Evolutionary conservation across 2,113 vertebrate species (phyloP).

Genomic region (Nansenia antarctica): DNA sequence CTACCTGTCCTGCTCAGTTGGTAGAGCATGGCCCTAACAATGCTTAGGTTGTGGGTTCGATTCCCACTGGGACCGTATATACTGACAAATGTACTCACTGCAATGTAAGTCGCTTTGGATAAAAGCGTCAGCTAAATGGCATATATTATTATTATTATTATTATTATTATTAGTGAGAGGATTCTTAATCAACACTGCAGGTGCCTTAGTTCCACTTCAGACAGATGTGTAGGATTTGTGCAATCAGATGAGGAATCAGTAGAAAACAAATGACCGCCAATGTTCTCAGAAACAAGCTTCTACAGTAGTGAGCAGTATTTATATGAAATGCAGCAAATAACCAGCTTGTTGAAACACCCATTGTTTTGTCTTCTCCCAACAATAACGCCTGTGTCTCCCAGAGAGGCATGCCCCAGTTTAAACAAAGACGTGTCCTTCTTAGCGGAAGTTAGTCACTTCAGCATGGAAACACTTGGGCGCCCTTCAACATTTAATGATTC

Average conservation of each 20-base stretch:
- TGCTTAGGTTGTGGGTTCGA: too few species aligned
- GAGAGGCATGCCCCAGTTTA: conserved; percentile 60
- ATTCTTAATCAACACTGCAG: background rate
- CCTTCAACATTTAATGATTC: conserved; percentile 67
- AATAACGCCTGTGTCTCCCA: conserved; percentile 45
- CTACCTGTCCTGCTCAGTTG: too few species aligned
- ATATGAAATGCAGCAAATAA: conserved; percentile 52
- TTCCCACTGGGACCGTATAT: too few species aligned
- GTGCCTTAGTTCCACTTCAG: background rate
- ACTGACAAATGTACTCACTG: too few species aligned
- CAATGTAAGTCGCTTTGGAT: too few species aligned
- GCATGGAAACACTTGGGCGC: conserved; percentile 67
- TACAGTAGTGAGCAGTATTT: conserved; percentile 44
- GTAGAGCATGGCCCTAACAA: too few species aligned
- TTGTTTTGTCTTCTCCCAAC: conserved; percentile 34
- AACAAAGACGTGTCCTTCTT: conserved; percentile 61
- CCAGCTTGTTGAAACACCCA: conserved; percentile 50
- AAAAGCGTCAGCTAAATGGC: too few species aligned
- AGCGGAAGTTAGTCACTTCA: conserved; percentile 66
- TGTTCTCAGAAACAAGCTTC: conserved; percentile 45
- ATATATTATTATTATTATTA: too few species aligned
- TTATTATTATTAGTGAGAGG: too few species aligned
- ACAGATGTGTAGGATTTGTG: background rate
- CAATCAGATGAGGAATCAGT: conserved; percentile 29
- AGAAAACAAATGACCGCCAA: conserved; percentile 42